These are phyloP conservation scores for Erebia palarica DNA, from an alignment of 2,888 invertebrate genomes.

Conservation along the genomic window DNA sequence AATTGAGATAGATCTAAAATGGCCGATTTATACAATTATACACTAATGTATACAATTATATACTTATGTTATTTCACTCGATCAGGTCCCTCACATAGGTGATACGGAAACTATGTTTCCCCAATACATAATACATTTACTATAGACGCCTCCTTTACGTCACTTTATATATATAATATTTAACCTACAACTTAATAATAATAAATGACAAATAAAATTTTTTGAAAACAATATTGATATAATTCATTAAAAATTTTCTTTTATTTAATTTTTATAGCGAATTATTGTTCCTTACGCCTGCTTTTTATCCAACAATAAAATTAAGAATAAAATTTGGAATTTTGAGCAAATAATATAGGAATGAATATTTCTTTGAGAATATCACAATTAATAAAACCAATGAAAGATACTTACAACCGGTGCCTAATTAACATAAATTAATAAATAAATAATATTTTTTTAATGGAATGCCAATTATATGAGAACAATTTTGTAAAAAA, in stretches of 20 bases:
- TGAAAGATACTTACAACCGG: neutral
- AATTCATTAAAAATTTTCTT: too few species aligned
- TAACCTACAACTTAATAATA: neutral
- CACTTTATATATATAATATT: neutral
- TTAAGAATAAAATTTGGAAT: neutral
- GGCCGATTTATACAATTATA: conserved; percentile 24
- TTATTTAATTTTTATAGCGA: too few species aligned
- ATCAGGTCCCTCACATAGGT: conserved; percentile 34
- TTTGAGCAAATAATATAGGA: conserved; percentile 7
- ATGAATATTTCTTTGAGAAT: neutral
- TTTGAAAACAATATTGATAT: neutral
- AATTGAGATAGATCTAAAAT: conserved; percentile 26
- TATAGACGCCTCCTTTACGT: conserved; percentile 1
- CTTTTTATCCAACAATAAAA: neutral
- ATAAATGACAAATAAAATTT: neutral
- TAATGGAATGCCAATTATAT: neutral
- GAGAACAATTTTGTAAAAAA: neutral
- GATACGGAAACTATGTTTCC: conserved; percentile 33
- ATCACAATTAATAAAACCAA: neutral
- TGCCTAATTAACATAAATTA: neutral
- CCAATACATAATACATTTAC: conserved; percentile 15
- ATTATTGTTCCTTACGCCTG: too few species aligned
- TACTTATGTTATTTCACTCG: conserved; percentile 35
- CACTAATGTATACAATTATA: neutral
- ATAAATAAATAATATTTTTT: neutral